Evolutionary conservation across 2,888 invertebrate genomes (phyloP).

Genomic region (Cryptosula pallasiana): DNA sequence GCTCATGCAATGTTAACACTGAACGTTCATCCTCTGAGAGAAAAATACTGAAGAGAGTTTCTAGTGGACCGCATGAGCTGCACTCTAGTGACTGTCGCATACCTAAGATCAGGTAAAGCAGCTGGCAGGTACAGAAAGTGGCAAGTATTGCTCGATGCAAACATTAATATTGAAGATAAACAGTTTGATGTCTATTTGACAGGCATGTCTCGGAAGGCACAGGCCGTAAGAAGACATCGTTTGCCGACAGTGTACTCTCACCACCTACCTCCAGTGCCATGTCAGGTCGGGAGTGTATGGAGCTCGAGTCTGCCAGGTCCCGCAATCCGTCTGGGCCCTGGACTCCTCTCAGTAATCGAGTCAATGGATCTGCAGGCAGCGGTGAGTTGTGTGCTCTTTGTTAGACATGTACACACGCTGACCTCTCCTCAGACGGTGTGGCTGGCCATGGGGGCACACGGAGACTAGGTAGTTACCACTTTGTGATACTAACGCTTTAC

Average conservation of each 20-base stretch:
- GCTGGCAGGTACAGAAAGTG: too few relatives aligned
- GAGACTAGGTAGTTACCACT: too few relatives aligned
- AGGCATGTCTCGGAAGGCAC: slow-evolving; percentile 5
- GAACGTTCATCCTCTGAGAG: not conserved
- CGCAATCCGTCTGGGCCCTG: slow-evolving; percentile 14
- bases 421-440: too few relatives aligned
- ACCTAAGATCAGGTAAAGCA: slow-evolving; percentile 17
- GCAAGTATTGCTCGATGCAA: too few relatives aligned
- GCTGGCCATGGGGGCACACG: too few relatives aligned
- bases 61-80: slow-evolving; percentile 13
- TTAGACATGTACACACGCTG: too few relatives aligned
- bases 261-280: not conserved
- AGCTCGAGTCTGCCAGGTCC: not conserved
- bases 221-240: not conserved
- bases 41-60: slow-evolving; percentile 4
- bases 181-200: not conserved
- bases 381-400: not conserved
- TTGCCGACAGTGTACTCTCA: slow-evolving; percentile 10
- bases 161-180: too few relatives aligned
- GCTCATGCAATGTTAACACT: slow-evolving; percentile 2
- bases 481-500: too few relatives aligned
- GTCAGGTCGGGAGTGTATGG: not conserved
- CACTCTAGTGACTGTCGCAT: not conserved
- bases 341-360: slow-evolving; percentile 1
- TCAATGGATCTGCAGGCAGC: slow-evolving; percentile 6